These are phyloP conservation scores for Eupithecia vulgata DNA, from an alignment of 2,888 invertebrate genomes.

Conservation along the genomic window DNA sequence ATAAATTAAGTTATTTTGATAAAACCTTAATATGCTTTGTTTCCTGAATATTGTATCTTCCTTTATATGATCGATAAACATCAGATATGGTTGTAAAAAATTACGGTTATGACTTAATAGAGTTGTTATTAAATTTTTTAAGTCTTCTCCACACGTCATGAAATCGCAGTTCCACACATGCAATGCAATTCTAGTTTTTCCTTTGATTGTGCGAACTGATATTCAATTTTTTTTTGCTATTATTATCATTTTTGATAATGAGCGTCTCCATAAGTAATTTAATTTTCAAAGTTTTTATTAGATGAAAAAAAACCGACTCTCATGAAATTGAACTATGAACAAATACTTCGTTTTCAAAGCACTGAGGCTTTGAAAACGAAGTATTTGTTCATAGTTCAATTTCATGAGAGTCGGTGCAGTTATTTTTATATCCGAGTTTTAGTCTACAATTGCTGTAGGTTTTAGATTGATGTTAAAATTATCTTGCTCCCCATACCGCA, in stretches of 20 bases:
- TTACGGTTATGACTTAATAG: constrained; percentile 18
- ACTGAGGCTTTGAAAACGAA: neutral
- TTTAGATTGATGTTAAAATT: neutral
- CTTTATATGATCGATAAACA: constrained; percentile 11
- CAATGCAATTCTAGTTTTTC: neutral
- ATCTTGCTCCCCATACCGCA: neutral
- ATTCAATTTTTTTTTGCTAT: neutral
- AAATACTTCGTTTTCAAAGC: neutral
- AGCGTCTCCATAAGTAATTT: no score
- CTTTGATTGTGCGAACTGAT: neutral
- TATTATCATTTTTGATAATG: neutral
- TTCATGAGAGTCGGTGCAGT: neutral
- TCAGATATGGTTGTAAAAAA: constrained; percentile 11
- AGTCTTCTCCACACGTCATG: constrained; percentile 9
- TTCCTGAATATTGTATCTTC: constrained; percentile 20
- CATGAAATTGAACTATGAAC: neutral
- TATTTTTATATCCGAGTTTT: neutral
- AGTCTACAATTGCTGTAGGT: neutral
- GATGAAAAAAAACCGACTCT: no score
- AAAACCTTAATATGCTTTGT: constrained; percentile 20
- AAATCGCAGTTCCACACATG: neutral
- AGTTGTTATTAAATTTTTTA: constrained; percentile 20
- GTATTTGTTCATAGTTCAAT: neutral
- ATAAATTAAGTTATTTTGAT: constrained; percentile 26
- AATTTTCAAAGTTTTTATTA: no score